Evolutionary conservation across 2,888 invertebrate species (phyloP).

Genomic region (Asteroscopus sphinx): DNA sequence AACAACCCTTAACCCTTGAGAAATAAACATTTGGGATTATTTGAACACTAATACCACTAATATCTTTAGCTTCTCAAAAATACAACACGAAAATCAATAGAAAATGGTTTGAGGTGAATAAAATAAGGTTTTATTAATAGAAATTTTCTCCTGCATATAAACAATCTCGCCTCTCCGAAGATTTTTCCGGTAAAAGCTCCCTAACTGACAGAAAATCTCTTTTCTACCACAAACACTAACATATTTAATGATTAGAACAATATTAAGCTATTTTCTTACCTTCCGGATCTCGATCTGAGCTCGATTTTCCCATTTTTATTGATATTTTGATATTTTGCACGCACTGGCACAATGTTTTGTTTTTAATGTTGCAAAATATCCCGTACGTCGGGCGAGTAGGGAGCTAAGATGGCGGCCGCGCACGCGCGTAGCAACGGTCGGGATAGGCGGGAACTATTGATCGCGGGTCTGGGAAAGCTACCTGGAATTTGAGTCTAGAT

Average conservation of each 20-base stretch:
- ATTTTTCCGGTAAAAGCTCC: neutral
- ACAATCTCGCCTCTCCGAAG: too few relatives aligned
- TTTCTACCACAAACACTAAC: neutral
- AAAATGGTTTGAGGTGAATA: neutral
- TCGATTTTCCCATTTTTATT: constrained; percentile 66
- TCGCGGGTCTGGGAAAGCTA: constrained; percentile 68
- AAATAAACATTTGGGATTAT: neutral
- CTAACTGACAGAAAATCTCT: neutral
- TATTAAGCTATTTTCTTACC: constrained; percentile 63
- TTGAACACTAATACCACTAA: neutral
- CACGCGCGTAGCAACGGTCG: constrained; percentile 51
- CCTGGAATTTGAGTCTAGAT: constrained; percentile 51
- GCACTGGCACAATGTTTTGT: constrained; percentile 63
- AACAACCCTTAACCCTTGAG: constrained; percentile 31
- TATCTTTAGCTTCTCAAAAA: neutral
- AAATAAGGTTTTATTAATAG: too few relatives aligned
- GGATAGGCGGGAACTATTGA: constrained; percentile 79
- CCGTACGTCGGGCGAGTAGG: constrained; percentile 49
- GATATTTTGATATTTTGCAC: constrained; percentile 29
- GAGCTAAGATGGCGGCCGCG: constrained; percentile 72
- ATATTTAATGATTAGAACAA: neutral
- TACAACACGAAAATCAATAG: neutral
- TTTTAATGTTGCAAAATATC: constrained; percentile 61
- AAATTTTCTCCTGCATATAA: too few relatives aligned
- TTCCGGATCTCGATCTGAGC: constrained; percentile 77